phyloP scores from a whole-genome alignment of 2,113 vertebrate genomes.

The Vidua chalybeata region DNA sequence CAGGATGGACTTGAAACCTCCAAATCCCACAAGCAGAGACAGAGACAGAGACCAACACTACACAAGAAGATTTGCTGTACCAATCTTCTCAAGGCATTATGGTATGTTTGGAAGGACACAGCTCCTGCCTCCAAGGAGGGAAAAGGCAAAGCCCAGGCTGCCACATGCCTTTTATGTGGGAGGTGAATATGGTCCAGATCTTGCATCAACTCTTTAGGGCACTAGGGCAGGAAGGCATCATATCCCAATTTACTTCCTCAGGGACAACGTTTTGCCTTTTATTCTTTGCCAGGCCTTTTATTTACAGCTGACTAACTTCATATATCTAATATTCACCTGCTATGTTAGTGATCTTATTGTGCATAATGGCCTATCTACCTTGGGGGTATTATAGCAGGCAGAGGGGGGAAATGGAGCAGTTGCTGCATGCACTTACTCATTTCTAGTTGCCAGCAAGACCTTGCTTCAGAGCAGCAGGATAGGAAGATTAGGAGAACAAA shows the following conservation, averaged over 20 bases:
- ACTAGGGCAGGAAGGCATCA: constrained; percentile 7
- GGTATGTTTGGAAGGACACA: background rate
- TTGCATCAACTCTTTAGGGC: background rate
- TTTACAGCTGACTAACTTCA: constrained; percentile 43
- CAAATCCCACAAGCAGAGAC: background rate
- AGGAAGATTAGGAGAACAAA: background rate
- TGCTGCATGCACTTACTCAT: background rate
- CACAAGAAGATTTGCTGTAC: background rate
- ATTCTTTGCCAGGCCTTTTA: constrained; percentile 56
- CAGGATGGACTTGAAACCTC: background rate
- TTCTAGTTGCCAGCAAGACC: background rate
- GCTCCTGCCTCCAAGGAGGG: background rate
- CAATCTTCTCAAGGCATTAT: background rate
- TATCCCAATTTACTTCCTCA: background rate
- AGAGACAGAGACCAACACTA: background rate
- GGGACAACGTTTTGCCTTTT: constrained; percentile 34
- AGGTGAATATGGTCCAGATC: background rate
- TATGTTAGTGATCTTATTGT: constrained; percentile 38
- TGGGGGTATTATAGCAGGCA: background rate
- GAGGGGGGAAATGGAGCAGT: background rate
- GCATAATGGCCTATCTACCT: constrained; percentile 27
- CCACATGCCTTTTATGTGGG: background rate
- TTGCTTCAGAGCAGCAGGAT: background rate
- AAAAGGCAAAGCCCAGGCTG: background rate
- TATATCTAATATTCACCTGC: constrained; percentile 58